Conservation (phyloP, 2,888 invertebrate species). For the Tanypteryx hageni region DNA sequence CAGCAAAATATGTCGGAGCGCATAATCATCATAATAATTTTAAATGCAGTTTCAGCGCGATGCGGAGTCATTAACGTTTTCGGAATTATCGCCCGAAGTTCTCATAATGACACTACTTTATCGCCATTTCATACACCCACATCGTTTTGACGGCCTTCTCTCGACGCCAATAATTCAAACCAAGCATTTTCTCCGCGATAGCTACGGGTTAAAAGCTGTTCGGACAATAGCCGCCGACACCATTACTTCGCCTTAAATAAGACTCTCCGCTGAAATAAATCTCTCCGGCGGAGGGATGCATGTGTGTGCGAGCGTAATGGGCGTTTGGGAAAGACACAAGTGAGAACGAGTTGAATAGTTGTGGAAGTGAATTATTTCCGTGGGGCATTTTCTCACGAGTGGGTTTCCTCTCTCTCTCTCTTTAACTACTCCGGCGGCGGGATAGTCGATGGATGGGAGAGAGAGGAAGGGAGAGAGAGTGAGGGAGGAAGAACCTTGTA, state of each 20-base stretch:
- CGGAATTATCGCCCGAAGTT: too few relatives aligned
- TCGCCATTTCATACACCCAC: too few relatives aligned
- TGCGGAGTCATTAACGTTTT: too few relatives aligned
- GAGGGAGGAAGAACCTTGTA: neutral
- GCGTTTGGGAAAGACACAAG: slow-evolving; percentile 12
- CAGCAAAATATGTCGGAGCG: too few relatives aligned
- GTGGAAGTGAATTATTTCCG: neutral
- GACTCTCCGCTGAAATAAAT: slow-evolving; percentile 3
- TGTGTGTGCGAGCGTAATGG: slow-evolving; percentile 2
- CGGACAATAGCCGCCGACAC: slow-evolving; percentile 20
- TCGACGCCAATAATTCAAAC: neutral
- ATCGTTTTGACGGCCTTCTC: neutral
- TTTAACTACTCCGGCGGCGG: neutral
- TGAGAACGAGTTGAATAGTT: slow-evolving; percentile 24
- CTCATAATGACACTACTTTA: too few relatives aligned
- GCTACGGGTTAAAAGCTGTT: neutral
- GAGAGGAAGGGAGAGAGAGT: neutral
- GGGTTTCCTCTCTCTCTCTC: neutral
- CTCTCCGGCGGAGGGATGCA: neutral
- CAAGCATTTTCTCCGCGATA: neutral
- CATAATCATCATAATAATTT: too few relatives aligned
- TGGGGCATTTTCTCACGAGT: neutral
- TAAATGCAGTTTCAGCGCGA: too few relatives aligned
- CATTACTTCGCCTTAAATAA: slow-evolving; percentile 32
- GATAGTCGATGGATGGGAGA: neutral